Conservation (phyloP, 2,797 vertebrate species). For the Buphagus erythrorhynchus region DNA sequence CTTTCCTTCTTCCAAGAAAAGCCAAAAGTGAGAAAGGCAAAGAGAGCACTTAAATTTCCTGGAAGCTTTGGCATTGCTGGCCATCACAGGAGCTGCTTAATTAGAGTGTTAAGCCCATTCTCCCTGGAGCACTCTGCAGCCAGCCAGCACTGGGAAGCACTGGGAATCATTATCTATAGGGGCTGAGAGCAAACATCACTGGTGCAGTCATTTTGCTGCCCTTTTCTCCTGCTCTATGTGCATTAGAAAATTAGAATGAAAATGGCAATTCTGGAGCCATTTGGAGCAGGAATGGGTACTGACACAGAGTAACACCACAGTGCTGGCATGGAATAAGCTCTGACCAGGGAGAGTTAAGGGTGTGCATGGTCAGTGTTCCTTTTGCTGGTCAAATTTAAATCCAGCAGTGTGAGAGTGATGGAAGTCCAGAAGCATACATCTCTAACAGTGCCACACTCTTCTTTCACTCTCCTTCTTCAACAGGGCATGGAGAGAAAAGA, state of each 20-base stretch:
- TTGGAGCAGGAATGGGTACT: background rate
- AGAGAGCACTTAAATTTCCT: background rate
- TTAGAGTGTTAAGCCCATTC: background rate
- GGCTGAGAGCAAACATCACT: background rate
- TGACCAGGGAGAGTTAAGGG: background rate
- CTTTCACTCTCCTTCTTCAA: background rate
- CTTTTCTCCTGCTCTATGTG: background rate
- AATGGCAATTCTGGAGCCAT: background rate
- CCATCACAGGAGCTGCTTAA: background rate
- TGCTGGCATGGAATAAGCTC: background rate
- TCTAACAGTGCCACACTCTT: background rate
- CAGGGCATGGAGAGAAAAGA: background rate
- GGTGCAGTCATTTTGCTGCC: background rate
- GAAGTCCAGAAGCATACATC: background rate
- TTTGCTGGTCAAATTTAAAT: background rate
- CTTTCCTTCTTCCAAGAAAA: background rate
- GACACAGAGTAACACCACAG: background rate
- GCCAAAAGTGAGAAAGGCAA: background rate
- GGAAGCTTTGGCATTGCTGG: background rate
- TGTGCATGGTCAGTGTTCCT: background rate
- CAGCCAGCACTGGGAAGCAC: background rate
- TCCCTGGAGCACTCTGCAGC: background rate
- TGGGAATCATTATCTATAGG: background rate
- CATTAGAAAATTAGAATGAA: background rate
- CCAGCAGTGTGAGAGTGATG: accelerated